A percentile compares a stretch with the other conserved stretches of the same genome.
Evolutionary conservation across 2,113 vertebrate species (phyloP).

Genomic region (Rhinichthys klamathensis): DNA sequence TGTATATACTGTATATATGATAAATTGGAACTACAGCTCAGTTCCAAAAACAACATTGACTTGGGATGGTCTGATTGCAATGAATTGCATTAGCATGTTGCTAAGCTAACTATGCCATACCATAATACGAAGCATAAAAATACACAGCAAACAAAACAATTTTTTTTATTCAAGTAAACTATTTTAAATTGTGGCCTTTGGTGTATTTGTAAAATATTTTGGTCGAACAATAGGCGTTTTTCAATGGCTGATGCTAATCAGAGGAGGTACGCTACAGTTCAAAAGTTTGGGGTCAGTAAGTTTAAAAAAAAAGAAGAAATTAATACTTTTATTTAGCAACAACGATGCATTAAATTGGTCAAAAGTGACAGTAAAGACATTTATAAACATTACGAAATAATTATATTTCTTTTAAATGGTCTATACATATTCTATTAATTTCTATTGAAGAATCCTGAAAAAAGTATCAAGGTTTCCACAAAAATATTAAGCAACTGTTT

Average conservation of each 20-base stretch:
- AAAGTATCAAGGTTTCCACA: background rate
- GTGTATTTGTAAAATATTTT: background rate
- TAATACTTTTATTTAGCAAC: background rate
- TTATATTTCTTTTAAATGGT: background rate
- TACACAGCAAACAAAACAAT: background rate
- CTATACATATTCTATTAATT: background rate
- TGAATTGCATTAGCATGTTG: background rate
- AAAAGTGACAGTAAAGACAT: background rate
- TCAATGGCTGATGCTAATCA: background rate
- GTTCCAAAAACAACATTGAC: too few species aligned
- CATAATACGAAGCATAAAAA: background rate
- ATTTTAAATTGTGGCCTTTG: background rate
- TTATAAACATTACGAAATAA: background rate
- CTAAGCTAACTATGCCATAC: background rate
- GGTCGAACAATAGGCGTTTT: background rate
- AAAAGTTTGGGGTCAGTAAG: background rate
- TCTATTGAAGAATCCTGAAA: background rate
- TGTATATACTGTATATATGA: too few species aligned
- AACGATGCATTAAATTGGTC: background rate
- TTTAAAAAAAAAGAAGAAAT: too few species aligned
- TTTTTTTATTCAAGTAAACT: background rate
- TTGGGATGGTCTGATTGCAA: background rate
- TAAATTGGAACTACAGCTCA: too few species aligned
- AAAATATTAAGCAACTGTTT: background rate
- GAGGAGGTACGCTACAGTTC: too few species aligned